phyloP scores from a whole-genome alignment of 2,113 vertebrate genomes.

The Calcarius ornatus region DNA sequence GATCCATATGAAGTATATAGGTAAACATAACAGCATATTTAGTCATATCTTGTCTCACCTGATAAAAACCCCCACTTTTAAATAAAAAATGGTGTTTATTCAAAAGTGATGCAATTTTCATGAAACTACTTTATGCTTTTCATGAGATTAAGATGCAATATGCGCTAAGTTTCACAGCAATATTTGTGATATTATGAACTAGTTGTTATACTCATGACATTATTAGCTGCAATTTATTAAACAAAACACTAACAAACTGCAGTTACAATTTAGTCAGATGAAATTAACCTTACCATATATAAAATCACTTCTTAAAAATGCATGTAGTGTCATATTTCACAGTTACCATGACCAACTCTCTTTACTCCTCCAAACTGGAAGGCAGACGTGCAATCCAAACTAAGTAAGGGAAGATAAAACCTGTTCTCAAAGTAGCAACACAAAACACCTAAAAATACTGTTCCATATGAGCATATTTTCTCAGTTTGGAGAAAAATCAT shows the following conservation, averaged over 20 bases:
- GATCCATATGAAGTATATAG: background rate
- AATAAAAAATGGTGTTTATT: background rate
- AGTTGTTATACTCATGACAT: background rate
- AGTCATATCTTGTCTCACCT: background rate
- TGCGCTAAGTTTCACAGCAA: background rate
- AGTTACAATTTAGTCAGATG: background rate
- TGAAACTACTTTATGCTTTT: background rate
- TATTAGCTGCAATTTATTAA: background rate
- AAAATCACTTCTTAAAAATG: background rate
- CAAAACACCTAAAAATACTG: conserved; percentile 42
- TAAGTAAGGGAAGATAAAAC: conserved; percentile 20
- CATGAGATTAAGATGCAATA: background rate
- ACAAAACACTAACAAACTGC: background rate
- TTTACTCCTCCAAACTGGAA: background rate
- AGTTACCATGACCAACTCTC: background rate
- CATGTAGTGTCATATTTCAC: background rate
- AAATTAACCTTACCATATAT: background rate
- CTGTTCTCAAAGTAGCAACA: conserved; percentile 27
- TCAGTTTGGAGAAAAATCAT: background rate
- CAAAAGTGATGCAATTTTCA: background rate
- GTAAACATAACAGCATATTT: background rate
- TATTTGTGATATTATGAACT: background rate
- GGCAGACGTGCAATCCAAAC: conserved; percentile 5
- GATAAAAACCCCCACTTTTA: background rate
- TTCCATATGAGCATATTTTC: conserved; percentile 38